Evolutionary conservation across 2,113 vertebrate genomes (phyloP), one percentile per base, ranked within the genome.

Genomic region (Charadrius vociferus): DNA sequence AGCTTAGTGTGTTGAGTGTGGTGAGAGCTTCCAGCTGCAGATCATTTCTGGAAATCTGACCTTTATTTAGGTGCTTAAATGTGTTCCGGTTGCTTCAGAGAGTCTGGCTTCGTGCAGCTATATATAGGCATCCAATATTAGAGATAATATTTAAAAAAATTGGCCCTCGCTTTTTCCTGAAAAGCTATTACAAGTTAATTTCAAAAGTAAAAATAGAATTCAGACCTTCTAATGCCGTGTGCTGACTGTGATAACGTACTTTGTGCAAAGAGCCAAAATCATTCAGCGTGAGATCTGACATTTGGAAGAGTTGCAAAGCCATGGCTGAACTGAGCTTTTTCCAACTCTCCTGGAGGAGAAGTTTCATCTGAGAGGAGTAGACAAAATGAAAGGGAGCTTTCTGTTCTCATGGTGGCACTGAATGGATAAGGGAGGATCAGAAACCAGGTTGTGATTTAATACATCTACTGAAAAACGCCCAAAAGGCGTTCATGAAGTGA

Each of bases 1-100:
- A 81, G n/a, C 52, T 93, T 63, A 43, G 47, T 14, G 6, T 59
- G 71, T 66, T 90, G 79, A 95, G 21, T 47, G 58, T 88, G 73
- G 12, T 16, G 37, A 89, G 68, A 91, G 36, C 65, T 97, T 86
- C 95, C 95, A 96, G 86, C 88, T 96, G 80, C 56, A 78, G 61
- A 93, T 88, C 5, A 15, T 93, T 88, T 84, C 27, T 81, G 88
- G 80, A 95, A 96, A 95, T 53, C 43, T 87, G 83, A 95, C 61
- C 65, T 95, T 91, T 86, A 81, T 95, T 95, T 96, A 75, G 86
- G 68, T 8, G 1, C 72, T 62, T 39, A 71, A 84, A 71, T 84
- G 13, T 78, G 65, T 91, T 88, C 80, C 0, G 4, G 50, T 94
- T 67, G 19, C 56, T 84, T 93, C 70, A 84, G 82, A 80, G 79